Evolutionary conservation across 2,888 invertebrate genomes (phyloP).

Genomic region (Phorcus lineatus): DNA sequence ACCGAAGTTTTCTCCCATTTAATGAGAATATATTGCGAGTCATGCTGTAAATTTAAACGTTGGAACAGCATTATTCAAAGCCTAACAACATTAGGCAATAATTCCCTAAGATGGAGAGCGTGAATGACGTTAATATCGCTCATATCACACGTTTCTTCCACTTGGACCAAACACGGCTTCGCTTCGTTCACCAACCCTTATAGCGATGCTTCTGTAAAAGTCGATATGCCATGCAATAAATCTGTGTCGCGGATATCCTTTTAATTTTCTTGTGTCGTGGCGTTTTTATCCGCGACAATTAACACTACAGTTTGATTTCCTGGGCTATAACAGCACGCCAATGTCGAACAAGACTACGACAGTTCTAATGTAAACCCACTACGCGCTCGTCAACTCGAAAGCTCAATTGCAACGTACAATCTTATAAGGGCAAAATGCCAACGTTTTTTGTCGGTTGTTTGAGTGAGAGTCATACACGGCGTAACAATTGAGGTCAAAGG

Average conservation of each 20-base stretch:
- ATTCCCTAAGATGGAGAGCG: background rate
- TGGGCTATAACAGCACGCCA: background rate
- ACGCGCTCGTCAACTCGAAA: background rate
- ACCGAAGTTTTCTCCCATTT: no score
- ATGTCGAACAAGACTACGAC: background rate
- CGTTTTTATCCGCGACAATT: constrained; percentile 22
- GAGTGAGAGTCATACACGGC: constrained; percentile 1
- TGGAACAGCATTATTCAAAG: constrained; percentile 14
- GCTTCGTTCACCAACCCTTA: background rate
- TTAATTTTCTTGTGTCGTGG: constrained; percentile 20
- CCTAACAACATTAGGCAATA: constrained; percentile 18
- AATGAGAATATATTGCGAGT: no score
- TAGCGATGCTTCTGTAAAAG: background rate
- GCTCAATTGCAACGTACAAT: background rate
- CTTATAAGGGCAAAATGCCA: constrained; percentile 15
- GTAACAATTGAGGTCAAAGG: constrained; percentile 9
- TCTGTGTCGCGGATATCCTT: constrained; percentile 7
- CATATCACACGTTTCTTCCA: background rate
- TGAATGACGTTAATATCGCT: background rate
- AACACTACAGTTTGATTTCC: constrained; percentile 16
- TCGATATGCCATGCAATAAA: constrained; percentile 12
- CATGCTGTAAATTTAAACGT: background rate
- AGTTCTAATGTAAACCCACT: background rate
- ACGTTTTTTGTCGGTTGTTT: background rate
- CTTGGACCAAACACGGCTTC: background rate